Base-by-base conservation (phyloP, 2,888 invertebrate species). In the Drosophila putrida region DNA sequence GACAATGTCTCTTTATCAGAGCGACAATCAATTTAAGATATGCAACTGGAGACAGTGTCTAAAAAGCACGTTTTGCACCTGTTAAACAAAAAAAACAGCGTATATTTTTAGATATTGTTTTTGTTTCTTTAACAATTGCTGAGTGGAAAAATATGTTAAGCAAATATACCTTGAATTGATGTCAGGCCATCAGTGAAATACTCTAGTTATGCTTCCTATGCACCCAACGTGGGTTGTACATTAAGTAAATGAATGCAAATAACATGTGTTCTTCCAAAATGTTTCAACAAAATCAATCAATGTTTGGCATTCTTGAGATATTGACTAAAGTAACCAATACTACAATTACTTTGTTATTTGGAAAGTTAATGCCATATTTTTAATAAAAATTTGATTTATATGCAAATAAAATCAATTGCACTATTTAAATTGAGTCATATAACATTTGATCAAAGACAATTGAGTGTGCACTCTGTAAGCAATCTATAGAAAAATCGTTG, bases 71-170 rank as follows among this genome's bases (percentile, higher is more conserved):
- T 60, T 43, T 35, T 20, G 35, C 54, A 54, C 54, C 57, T 57
- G 43, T 44, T 4, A 6, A 33, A 25, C n/a, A 36, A 20, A 8
- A n/a, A n/a, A 36, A 36, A 20, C 3, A 20, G 20, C 20, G 35
- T 1, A 43, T 33, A 25, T 27, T 9, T 43, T 35, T 39, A 20
- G 20, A 20, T 4, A n/a, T 33, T 20, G 15, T 50, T 50, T 1
- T 43, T 11, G 31, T 43, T 13, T 27, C 25, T 38, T 13, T 31
- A 13, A 33, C 33, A 47, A 64, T 54, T 35, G 10, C 13, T 39
- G 66, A 83, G 83, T 88, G 88, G 71, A 43, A 80, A 75, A 57
- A 57, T 64, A 57, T 83, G 83, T 83, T 69, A 8, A 62, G 58
- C 44, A 69, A 74, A 69, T 47, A 50, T 27, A 36, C 28, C 33